Base-by-base conservation (phyloP, 2,888 invertebrate genomes). In the Ischnus inquisitorius region DNA sequence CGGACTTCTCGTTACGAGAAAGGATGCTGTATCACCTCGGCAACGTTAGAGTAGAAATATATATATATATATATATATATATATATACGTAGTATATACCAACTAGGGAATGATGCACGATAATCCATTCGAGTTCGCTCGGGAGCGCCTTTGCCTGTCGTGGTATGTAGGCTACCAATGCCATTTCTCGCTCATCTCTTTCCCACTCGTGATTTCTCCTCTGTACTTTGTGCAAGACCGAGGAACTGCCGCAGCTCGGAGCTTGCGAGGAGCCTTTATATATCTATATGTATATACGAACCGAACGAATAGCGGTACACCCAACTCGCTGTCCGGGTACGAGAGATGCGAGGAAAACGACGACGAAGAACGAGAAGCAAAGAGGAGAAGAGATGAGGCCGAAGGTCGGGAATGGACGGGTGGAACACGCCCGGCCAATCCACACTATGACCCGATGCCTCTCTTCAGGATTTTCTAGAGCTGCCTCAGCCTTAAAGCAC, bases 101-200 rank as follows among this genome's bases (percentile, higher is more conserved):
- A 64, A 64, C 81, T 67, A 77, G 65, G 60, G 39, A 81, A 84
- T 78, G 84, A 85, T 87, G 46, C 54, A 83, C 81, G 85, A 87
- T 87, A 87, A 84, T 87, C 85, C 83, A 79, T 78, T 77, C 54
- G 75, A 69, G 64, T 34, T 68, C 62, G 16, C 81, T 84, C 82
- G 77, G 68, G 80, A 83, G 79, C 76, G 76, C 68, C 77, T 79
- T 74, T 54, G 57, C 60, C 67, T 62, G 83, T 68, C 78, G 80
- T 87, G 87, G 87, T 90, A 91, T 92, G 91, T 92, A 92, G 92
- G 92, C 92, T 92, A 92, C 90, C 91, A 88, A 91, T 92, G 91
- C 90, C 90, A 91, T 91, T 92, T 92, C 88, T 86, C 87, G 86
- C 67, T 86, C 71, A 64, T 79, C 83, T 76, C 77, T 72, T 77